Evolutionary conservation across 2,797 vertebrate species (phyloP).

Genomic region (Nyctalus aviator): DNA sequence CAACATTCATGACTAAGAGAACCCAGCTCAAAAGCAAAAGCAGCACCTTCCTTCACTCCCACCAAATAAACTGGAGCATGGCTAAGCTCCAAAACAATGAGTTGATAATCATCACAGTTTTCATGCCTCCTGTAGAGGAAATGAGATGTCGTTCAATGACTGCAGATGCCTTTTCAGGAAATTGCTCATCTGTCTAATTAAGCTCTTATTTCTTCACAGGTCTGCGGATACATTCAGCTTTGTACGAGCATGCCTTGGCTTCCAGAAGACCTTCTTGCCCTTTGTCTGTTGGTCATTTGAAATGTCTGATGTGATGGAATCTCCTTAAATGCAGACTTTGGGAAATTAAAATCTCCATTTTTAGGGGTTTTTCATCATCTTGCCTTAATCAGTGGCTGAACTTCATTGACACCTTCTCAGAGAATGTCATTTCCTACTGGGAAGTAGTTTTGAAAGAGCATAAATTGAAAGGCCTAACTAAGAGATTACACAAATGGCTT

Average conservation of each 20-base stretch:
- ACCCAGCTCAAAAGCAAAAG: background rate
- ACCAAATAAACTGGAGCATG: conserved; percentile 25
- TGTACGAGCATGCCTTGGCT: background rate
- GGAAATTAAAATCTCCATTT: background rate
- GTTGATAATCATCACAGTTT: background rate
- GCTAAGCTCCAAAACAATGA: background rate
- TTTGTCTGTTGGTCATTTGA: background rate
- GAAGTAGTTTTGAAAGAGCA: background rate
- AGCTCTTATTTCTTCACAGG: conserved; percentile 42
- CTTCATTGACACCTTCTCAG: background rate
- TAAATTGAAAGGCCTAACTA: background rate
- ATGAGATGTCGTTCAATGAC: conserved; percentile 36
- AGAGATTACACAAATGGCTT: background rate
- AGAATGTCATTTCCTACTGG: background rate
- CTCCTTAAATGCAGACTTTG: background rate
- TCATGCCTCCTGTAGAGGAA: conserved; percentile 49
- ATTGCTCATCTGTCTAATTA: conserved; percentile 60
- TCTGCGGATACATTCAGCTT: background rate
- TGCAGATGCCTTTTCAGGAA: conserved; percentile 47
- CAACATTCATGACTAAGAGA: background rate
- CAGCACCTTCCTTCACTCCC: background rate
- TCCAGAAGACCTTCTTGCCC: conserved; percentile 49
- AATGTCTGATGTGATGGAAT: conserved; percentile 26
- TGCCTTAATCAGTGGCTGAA: background rate
- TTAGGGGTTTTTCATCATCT: conserved; percentile 7